A percentile compares a stretch with the other conserved stretches of the same genome.
Conservation (phyloP, 2,888 invertebrate species). For the Drosophila fungiperda region DNA sequence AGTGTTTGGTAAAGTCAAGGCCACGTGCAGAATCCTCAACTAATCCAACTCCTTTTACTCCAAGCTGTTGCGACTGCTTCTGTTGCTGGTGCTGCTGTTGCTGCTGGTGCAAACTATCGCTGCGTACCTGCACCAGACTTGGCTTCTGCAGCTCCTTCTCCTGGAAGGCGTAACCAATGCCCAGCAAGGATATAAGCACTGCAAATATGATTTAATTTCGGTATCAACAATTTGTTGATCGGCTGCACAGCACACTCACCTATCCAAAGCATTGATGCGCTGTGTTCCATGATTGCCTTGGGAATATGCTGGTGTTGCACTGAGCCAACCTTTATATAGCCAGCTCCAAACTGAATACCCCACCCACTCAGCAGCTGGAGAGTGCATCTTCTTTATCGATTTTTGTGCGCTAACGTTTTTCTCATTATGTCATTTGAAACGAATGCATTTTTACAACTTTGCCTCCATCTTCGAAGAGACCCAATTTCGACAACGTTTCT, state of each 20-base stretch:
- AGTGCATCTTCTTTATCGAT: conserved; percentile 54
- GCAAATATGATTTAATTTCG: background rate
- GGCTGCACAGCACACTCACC: conserved; percentile 41
- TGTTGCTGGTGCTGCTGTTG: conserved; percentile 4
- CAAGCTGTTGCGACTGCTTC: conserved; percentile 12
- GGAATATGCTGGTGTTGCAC: conserved; percentile 46
- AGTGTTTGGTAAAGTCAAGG: conserved; percentile 64
- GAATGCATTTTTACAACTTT: conserved; percentile 8
- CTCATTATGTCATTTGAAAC: conserved; percentile 63
- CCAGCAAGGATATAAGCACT: conserved; percentile 55
- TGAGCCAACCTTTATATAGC: conserved; percentile 49
- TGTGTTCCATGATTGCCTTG: conserved; percentile 50
- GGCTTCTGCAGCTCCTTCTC: conserved; percentile 59
- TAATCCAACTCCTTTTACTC: background rate
- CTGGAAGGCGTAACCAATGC: conserved; percentile 48
- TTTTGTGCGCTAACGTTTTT: conserved; percentile 57
- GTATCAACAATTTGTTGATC: background rate
- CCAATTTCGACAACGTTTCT: conserved; percentile 20
- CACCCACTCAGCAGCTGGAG: conserved; percentile 36
- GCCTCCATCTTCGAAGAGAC: conserved; percentile 24
- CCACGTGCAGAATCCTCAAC: conserved; percentile 51
- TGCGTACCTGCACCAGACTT: conserved; percentile 47
- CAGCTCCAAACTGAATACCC: background rate
- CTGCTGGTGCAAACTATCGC: conserved; percentile 29
- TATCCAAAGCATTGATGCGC: conserved; percentile 53